Evolutionary conservation across 2,888 invertebrate species (phyloP).

Genomic region (Luperina testacea): DNA sequence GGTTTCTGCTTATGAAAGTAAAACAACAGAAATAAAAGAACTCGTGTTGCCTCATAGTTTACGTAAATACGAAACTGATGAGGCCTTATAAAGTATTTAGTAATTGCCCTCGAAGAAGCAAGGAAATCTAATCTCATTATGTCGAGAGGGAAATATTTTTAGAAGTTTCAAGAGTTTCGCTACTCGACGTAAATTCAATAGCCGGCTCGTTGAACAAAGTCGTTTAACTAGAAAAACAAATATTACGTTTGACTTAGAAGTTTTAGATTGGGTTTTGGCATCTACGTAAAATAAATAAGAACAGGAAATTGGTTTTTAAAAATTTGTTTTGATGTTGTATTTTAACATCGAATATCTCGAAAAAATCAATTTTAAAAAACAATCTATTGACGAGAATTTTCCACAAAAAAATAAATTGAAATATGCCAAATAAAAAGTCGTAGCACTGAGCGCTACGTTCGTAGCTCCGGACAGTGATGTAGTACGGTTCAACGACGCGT

Average conservation of each 20-base stretch:
- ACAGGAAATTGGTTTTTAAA: conserved; percentile 38
- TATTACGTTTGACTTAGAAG: conserved; percentile 70
- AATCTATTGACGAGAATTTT: conserved; percentile 23
- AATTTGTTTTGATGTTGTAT: conserved; percentile 20
- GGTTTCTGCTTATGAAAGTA: conserved; percentile 10
- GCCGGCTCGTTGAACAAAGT: conserved; percentile 65
- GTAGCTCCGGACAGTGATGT: conserved; percentile 59
- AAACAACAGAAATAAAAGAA: conserved; percentile 25
- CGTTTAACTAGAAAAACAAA: conserved; percentile 74
- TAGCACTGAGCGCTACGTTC: conserved; percentile 50
- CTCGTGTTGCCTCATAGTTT: conserved; percentile 6
- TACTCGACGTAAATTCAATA: conserved; percentile 70
- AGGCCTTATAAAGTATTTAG: conserved; percentile 56
- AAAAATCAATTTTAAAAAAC: conserved; percentile 24
- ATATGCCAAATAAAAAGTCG: conserved; percentile 43
- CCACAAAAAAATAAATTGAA: conserved; percentile 42
- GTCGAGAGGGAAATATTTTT: conserved; percentile 50
- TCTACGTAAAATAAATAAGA: conserved; percentile 44
- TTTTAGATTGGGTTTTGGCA: conserved; percentile 68
- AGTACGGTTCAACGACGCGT: conserved; percentile 60
- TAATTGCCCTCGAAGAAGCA: conserved; percentile 56
- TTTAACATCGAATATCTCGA: background rate
- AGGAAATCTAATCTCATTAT: conserved; percentile 64
- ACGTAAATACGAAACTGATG: conserved; percentile 32
- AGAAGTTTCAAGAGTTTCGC: conserved; percentile 67